Percentiles rank a stretch among this genome's conserved stretches.
Evolutionary conservation across 1,140 invertebrate genomes (phyloP).

Genomic region (Nautilus pompilius): DNA sequence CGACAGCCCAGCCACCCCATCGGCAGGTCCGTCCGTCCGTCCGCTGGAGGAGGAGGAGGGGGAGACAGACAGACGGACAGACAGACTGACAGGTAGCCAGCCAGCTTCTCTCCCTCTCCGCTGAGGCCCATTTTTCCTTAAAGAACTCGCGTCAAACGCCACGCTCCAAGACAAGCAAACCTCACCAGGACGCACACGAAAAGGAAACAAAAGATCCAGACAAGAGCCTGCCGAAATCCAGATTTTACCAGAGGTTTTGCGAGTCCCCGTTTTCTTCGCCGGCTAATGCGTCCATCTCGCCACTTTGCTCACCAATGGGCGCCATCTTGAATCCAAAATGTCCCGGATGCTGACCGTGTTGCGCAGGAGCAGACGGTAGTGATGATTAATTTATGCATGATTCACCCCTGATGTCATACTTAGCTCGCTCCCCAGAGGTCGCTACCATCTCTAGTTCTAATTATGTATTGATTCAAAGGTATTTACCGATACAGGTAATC

Average conservation of each 20-base stretch:
- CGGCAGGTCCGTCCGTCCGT: no score
- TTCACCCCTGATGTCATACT: neutral
- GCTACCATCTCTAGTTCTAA: no score
- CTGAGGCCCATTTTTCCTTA: neutral
- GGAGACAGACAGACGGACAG: neutral
- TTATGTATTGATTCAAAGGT: no score
- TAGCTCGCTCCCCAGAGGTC: no score
- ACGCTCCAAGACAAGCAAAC: neutral
- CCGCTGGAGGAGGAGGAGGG: no score
- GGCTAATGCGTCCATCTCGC: slow-evolving; percentile 35
- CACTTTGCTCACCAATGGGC: slow-evolving; percentile 47
- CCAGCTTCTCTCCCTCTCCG: neutral
- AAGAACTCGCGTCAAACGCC: neutral
- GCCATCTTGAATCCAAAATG: slow-evolving; percentile 40
- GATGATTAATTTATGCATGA: neutral
- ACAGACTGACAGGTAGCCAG: neutral
- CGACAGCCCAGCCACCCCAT: no score
- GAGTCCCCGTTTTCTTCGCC: slow-evolving; percentile 46
- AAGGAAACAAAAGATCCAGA: slow-evolving; percentile 2
- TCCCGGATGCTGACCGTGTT: neutral
- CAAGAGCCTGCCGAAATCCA: neutral
- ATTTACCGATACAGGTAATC: no score
- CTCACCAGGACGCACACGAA: neutral
- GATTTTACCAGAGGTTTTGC: slow-evolving; percentile 54
- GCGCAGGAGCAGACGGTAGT: neutral